Evolutionary conservation across 2,797 vertebrate genomes (phyloP).

Genomic region (Sebastes nivosus): DNA sequence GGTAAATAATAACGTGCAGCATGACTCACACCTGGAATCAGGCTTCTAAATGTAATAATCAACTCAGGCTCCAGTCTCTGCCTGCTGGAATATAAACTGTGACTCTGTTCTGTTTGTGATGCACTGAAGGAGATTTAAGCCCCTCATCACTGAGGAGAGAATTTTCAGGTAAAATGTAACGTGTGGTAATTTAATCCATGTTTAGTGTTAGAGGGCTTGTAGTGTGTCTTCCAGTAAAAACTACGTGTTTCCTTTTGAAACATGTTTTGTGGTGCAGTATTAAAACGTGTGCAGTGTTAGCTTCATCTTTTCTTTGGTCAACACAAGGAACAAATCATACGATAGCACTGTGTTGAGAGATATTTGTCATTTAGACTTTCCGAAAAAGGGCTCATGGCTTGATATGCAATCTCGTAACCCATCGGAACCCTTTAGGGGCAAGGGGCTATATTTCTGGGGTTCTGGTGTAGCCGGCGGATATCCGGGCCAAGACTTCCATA

Average conservation of each 20-base stretch:
- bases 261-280: background rate
- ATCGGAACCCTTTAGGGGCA: too few species aligned
- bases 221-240: conserved; percentile 3
- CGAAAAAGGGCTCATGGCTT: background rate
- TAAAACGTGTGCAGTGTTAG: conserved; percentile 13
- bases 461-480: too few species aligned
- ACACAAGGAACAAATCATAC: background rate
- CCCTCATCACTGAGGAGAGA: conserved; percentile 65
- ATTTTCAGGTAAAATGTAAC: conserved; percentile 68
- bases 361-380: background rate
- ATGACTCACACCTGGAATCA: background rate
- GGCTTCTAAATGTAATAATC: background rate
- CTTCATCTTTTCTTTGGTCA: background rate
- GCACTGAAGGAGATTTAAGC: conserved; percentile 70
- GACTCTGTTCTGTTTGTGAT: conserved; percentile 62
- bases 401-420: background rate
- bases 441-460: too few species aligned
- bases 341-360: background rate
- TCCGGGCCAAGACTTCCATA: too few species aligned
- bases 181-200: conserved; percentile 14
- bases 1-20: conserved; percentile 56
- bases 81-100: conserved; percentile 40
- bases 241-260: conserved; percentile 13
- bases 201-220: conserved; percentile 18
- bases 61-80: background rate